Evolutionary conservation across 2,797 vertebrate genomes (phyloP).

Genomic region (Oreortyx pictus): DNA sequence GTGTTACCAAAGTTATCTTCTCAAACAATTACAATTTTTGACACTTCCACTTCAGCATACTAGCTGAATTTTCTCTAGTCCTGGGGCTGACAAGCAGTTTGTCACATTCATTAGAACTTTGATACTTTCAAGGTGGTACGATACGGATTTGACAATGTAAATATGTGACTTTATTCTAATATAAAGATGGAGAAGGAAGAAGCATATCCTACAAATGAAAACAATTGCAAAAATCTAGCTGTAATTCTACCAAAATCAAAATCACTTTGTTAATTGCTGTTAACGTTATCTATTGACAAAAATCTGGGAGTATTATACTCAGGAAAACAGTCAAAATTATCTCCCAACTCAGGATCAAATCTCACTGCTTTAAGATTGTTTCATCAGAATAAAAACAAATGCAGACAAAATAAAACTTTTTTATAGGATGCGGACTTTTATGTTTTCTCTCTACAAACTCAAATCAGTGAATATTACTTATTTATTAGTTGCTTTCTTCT

Average conservation of each 20-base stretch:
- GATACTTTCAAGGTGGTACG: neutral
- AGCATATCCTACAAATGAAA: neutral
- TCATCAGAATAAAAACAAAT: neutral
- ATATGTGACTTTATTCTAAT: neutral
- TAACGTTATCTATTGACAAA: neutral
- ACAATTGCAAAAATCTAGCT: neutral
- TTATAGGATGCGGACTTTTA: neutral
- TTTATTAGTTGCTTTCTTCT: neutral
- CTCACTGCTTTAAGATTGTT: neutral
- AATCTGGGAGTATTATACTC: neutral
- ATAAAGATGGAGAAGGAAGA: neutral
- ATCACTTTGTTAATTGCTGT: neutral
- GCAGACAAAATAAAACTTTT: neutral
- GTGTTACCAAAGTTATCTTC: neutral
- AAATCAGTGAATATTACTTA: neutral
- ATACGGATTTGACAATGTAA: neutral
- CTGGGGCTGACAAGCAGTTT: neutral
- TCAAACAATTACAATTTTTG: neutral
- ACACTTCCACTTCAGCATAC: accelerated
- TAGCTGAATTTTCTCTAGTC: neutral
- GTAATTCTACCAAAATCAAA: neutral
- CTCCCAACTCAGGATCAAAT: neutral
- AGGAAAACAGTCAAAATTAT: neutral
- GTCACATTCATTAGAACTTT: neutral
- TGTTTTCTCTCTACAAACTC: neutral